Evolutionary conservation across 2,888 invertebrate species (phyloP).

Genomic region (Lumbricus terrestris): DNA sequence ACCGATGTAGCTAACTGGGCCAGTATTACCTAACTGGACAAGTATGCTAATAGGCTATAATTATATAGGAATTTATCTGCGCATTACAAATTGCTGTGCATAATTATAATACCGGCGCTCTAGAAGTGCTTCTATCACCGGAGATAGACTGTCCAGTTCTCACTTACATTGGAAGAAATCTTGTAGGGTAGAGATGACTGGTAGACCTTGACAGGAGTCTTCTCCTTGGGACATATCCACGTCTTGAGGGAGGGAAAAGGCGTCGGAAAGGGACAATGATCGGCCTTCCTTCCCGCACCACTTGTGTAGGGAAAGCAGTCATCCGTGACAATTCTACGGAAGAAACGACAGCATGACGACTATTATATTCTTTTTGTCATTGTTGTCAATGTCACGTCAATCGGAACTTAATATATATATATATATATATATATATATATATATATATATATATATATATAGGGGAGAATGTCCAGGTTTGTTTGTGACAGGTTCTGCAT

Average conservation of each 20-base stretch:
- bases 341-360: background rate
- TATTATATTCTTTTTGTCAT: too few relatives aligned
- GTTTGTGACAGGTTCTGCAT: too few relatives aligned
- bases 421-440: too few relatives aligned
- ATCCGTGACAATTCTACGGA: slow-evolving; percentile 75
- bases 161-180: slow-evolving; percentile 9
- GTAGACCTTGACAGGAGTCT: background rate
- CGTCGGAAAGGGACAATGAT: slow-evolving; percentile 49
- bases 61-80: too few relatives aligned
- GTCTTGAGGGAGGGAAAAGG: background rate
- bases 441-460: too few relatives aligned
- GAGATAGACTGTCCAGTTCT: slow-evolving; percentile 25
- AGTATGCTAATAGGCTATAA: too few relatives aligned
- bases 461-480: too few relatives aligned
- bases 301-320: slow-evolving; percentile 77
- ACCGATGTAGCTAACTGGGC: too few relatives aligned
- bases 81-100: too few relatives aligned
- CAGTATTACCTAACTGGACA: too few relatives aligned
- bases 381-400: background rate
- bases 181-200: slow-evolving; percentile 16
- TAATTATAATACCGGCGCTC: background rate
- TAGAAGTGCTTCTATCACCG: too few relatives aligned
- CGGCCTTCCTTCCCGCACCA: slow-evolving; percentile 57
- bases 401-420: too few relatives aligned
- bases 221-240: background rate